Evolutionary conservation across 2,113 vertebrate species (phyloP).

Genomic region (Paralichthys olivaceus): DNA sequence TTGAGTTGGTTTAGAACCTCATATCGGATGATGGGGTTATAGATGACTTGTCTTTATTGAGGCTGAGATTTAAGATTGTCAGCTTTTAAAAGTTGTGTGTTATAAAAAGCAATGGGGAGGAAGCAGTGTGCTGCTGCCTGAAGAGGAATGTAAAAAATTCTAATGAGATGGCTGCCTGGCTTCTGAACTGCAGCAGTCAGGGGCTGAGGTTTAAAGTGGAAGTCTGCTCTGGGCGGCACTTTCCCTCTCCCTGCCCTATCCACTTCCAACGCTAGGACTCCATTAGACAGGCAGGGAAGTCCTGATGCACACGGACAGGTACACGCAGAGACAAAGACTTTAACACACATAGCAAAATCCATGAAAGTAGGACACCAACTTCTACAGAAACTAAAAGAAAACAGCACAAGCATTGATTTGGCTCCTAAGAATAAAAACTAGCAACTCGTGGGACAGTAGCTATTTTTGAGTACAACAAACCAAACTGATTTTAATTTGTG

Average conservation of each 20-base stretch:
- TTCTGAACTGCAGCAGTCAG: constrained; percentile 55
- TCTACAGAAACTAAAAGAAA: neutral
- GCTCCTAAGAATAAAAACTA: constrained; percentile 13
- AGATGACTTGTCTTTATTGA: constrained; percentile 36
- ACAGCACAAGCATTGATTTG: constrained; percentile 11
- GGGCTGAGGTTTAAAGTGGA: constrained; percentile 59
- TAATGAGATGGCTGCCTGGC: constrained; percentile 69
- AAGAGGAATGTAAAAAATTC: constrained; percentile 76
- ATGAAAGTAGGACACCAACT: constrained; percentile 2
- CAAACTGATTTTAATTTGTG: constrained; percentile 16
- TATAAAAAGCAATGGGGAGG: constrained; percentile 40
- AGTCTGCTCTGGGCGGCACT: constrained; percentile 74
- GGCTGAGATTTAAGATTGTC: constrained; percentile 20
- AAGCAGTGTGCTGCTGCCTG: constrained; percentile 57
- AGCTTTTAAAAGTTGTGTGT: constrained; percentile 29
- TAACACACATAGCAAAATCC: neutral
- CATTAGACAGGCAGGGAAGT: constrained; percentile 56
- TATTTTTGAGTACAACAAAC: constrained; percentile 23
- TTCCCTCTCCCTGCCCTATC: constrained; percentile 53
- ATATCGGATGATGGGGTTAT: constrained; percentile 20
- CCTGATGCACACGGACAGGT: constrained; percentile 51
- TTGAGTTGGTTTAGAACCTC: constrained; percentile 31
- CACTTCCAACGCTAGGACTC: constrained; percentile 42
- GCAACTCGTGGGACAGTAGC: neutral
- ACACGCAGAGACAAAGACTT: constrained; percentile 35